phyloP scores from a whole-genome alignment of 2,888 invertebrate genomes.

The Mythimna vitellina region DNA sequence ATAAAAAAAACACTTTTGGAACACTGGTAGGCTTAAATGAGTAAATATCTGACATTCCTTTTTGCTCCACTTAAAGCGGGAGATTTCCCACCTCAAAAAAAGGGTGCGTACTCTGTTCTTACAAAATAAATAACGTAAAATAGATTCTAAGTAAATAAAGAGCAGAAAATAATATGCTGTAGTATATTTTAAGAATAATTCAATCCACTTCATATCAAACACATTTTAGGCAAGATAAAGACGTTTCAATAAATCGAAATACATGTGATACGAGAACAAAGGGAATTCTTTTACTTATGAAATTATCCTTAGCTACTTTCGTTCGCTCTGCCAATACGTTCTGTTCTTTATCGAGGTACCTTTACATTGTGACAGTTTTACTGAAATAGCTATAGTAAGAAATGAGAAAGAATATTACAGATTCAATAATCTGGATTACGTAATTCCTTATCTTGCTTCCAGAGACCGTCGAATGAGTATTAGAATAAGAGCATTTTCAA shows the following conservation, averaged over 20 bases:
- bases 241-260: constrained; percentile 37
- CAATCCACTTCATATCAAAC: constrained; percentile 25
- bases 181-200: constrained; percentile 16
- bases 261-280: constrained; percentile 51
- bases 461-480: constrained; percentile 63
- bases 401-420: constrained; percentile 56
- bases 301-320: constrained; percentile 48
- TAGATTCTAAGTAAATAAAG: neutral
- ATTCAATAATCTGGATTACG: constrained; percentile 65
- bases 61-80: too few species aligned
- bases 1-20: too few species aligned
- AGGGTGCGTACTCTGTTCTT: neutral
- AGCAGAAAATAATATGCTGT: neutral
- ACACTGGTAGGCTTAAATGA: too few species aligned
- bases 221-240: constrained; percentile 31
- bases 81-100: too few species aligned
- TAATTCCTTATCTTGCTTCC: constrained; percentile 59
- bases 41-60: too few species aligned
- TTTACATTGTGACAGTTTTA: constrained; percentile 55
- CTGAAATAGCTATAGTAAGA: constrained; percentile 37
- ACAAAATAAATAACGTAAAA: neutral
- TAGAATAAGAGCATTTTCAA: constrained; percentile 76
- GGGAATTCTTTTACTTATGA: constrained; percentile 50
- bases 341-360: constrained; percentile 53
- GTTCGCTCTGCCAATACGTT: constrained; percentile 39